These are phyloP conservation scores for Aphelenchoides avenae DNA, from an alignment of 1,140 invertebrate genomes.

Conservation along the genomic window DNA sequence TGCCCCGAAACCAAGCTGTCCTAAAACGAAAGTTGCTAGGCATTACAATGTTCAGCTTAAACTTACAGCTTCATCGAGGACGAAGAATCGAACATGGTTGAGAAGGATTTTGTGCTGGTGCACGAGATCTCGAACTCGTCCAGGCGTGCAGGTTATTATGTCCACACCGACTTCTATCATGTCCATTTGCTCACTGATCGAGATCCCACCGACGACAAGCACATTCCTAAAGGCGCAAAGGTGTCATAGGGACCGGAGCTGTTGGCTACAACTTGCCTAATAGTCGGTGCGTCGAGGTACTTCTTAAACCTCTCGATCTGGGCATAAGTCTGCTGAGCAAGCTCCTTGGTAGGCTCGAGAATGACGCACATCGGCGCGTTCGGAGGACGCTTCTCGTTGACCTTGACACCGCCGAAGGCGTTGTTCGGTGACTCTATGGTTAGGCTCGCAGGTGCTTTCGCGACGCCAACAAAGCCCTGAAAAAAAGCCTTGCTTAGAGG, in stretches of 20 bases:
- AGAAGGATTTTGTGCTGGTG: conserved; percentile 74
- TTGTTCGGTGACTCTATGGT: conserved; percentile 16
- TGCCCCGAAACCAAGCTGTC: conserved; percentile 87
- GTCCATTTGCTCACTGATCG: conserved; percentile 83
- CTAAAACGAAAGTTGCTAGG: conserved; percentile 31
- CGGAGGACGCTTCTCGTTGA: conserved; percentile 11
- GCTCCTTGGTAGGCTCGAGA: conserved; percentile 81
- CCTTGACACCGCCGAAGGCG: background rate
- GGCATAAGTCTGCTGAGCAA: conserved; percentile 86
- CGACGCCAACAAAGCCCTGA: conserved; percentile 23
- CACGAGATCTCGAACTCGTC: conserved; percentile 88
- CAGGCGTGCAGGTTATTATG: conserved; percentile 92
- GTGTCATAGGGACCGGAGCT: conserved; percentile 1
- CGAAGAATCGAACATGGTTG: conserved; percentile 81
- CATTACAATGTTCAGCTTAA: conserved; percentile 13
- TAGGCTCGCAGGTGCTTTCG: conserved; percentile 11
- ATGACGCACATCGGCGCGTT: conserved; percentile 58
- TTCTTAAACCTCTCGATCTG: conserved; percentile 88
- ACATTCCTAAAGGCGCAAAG: conserved; percentile 65
- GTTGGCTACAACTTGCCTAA: conserved; percentile 60
- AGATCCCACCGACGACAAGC: conserved; percentile 82
- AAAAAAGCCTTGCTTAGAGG: conserved; percentile 3
- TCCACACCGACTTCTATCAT: conserved; percentile 76
- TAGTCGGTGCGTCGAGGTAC: conserved; percentile 73
- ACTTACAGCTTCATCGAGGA: conserved; percentile 84